Evolutionary conservation across 2,888 invertebrate genomes (phyloP), one percentile per base, ranked within the genome.

Genomic region (Ormyrus pomaceus): DNA sequence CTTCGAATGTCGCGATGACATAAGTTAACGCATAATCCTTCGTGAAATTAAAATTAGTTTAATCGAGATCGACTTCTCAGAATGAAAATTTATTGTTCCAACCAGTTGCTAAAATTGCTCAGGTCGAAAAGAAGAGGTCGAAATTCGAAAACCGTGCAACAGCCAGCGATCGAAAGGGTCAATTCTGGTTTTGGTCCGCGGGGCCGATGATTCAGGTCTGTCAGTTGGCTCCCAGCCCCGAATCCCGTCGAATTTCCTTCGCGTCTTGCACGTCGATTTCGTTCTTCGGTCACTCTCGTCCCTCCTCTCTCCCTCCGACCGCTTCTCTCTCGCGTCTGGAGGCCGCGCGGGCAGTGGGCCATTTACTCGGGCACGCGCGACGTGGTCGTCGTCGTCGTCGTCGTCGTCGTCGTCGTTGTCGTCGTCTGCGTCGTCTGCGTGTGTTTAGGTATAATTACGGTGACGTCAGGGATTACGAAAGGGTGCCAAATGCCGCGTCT

Each of bases 401-500:
- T 48, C 73, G 48, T 48, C 48, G 13, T n/a, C 73, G 62, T 46
- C 8, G 50, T 9, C 56, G 13, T 19, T 10, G 13, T 55, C 46
- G 55, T 4, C 77, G 79, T 77, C 34, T 70, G 79, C 62, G 66
- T 34, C 76, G 77, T 77, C 46, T 83, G 74, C 79, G 80, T 73
- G 83, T 84, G 83, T 83, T 84, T 86, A 83, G 84, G 84, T 85
- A 70, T 81, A 87, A 87, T 87, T 86, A 86, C 84, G 83, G 83
- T 86, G 86, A 86, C 85, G 86, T 87, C 84, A 84, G 80, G 72
- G 79, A 84, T 83, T 83, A 82, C 78, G 83, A 84, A 83, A 85
- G 84, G 84, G 85, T 87, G 87, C 87, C 88, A 87, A 87, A 86
- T 86, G 83, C 82, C 84, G 84, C 82, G 83, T 84, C 85, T 87